phyloP scores from a whole-genome alignment of 1,140 invertebrate species.

The Platyscapa corneri region DNA sequence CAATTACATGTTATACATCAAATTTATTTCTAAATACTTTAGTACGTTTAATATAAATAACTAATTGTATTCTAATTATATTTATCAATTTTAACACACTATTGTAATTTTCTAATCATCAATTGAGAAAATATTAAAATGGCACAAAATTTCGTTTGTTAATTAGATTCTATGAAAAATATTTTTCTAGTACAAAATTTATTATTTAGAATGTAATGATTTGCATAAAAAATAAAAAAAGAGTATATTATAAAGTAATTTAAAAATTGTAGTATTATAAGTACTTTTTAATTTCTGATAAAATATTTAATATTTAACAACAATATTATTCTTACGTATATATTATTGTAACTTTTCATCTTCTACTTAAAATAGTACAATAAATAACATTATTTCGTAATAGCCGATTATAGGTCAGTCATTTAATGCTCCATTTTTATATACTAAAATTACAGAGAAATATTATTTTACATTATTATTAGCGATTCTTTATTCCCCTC shows the following conservation, averaged over 20 bases:
- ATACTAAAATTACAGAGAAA: background rate
- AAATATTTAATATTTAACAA: conserved; percentile 2
- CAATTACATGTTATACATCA: background rate
- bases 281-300: too few species aligned
- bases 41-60: background rate
- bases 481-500: conserved; percentile 2
- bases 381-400: background rate
- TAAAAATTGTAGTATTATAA: too few species aligned
- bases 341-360: background rate
- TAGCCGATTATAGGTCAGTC: conserved; percentile 4
- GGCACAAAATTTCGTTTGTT: background rate
- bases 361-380: background rate
- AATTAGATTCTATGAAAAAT: background rate
- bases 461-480: background rate
- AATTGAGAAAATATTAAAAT: too few species aligned
- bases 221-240: background rate
- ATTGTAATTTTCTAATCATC: background rate
- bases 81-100: background rate
- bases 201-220: background rate
- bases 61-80: background rate
- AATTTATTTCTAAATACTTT: background rate
- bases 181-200: too few species aligned
- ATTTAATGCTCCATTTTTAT: background rate
- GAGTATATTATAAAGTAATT: background rate
- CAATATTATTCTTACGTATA: background rate